Conservation (phyloP, 2,113 vertebrate genomes). For the Lucifuga dentata region DNA sequence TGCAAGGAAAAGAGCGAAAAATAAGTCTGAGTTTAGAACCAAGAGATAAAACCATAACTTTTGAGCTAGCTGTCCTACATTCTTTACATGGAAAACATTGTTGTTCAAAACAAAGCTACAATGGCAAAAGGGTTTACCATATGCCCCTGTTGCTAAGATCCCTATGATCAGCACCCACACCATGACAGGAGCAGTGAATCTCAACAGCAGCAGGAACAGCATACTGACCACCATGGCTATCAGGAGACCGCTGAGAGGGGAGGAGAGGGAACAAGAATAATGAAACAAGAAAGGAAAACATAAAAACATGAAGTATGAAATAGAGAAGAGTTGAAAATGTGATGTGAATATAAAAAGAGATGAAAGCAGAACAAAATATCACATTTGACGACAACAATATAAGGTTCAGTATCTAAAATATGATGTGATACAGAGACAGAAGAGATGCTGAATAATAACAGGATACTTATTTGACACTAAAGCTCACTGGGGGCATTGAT, state of each 20-base stretch:
- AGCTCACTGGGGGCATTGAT: too few relatives aligned
- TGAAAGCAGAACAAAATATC: neutral
- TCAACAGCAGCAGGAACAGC: constrained; percentile 88
- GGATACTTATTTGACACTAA: too few relatives aligned
- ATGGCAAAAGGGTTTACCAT: constrained; percentile 75
- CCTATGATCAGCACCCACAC: constrained; percentile 88
- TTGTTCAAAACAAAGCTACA: too few relatives aligned
- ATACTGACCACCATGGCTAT: constrained; percentile 89
- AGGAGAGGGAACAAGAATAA: neutral
- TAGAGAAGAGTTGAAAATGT: too few relatives aligned
- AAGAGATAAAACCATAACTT: neutral
- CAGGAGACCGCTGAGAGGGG: constrained; percentile 79
- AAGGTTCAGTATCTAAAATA: too few relatives aligned
- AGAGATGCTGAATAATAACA: too few relatives aligned
- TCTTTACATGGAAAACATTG: too few relatives aligned
- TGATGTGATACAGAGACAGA: too few relatives aligned
- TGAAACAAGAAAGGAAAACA: neutral
- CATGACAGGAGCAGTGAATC: constrained; percentile 86
- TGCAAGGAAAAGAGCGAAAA: constrained; percentile 56
- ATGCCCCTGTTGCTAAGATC: constrained; percentile 84
- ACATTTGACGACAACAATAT: neutral
- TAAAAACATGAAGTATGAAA: neutral
- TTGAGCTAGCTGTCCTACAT: neutral
- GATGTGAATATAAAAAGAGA: neutral
- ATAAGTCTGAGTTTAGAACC: neutral